Percentiles rank a stretch among this genome's conserved stretches.
These are phyloP conservation scores for Leucoptera coffeella DNA, from an alignment of 2,888 invertebrate genomes.

Conservation along the genomic window DNA sequence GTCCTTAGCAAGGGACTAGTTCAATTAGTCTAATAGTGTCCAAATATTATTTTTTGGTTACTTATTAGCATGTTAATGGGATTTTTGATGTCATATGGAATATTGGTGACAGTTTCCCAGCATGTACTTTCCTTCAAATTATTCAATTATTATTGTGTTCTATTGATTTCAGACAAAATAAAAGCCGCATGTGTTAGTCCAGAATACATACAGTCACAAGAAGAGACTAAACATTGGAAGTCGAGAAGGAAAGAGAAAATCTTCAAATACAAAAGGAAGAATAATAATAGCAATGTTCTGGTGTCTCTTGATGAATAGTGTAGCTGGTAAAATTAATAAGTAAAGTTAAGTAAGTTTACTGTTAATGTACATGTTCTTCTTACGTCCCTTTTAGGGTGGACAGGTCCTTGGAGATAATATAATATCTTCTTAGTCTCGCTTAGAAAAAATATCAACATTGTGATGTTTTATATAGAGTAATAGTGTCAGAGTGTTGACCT, in stretches of 20 bases:
- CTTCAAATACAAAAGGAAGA: conserved; percentile 31
- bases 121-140: too few relatives aligned
- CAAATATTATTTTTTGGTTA: not conserved
- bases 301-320: conserved; percentile 8
- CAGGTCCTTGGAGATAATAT: too few relatives aligned
- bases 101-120: not conserved
- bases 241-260: conserved; percentile 46
- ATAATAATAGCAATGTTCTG: conserved; percentile 24
- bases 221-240: conserved; percentile 46
- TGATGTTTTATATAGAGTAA: too few relatives aligned
- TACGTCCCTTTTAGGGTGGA: too few relatives aligned
- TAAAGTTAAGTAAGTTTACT: too few relatives aligned
- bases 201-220: conserved; percentile 35
- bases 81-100: not conserved
- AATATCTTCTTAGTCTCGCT: too few relatives aligned
- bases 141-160: too few relatives aligned
- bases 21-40: not conserved
- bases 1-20: too few relatives aligned
- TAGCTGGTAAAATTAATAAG: too few relatives aligned
- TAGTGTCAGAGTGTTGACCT: too few relatives aligned
- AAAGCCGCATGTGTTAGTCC: conserved; percentile 27
- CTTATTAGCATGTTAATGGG: not conserved
- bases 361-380: too few relatives aligned
- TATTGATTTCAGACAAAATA: conserved; percentile 23
- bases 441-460: too few relatives aligned